These are phyloP conservation scores for Pantherophis alleghaniensis DNA, from an alignment of 2,797 vertebrate genomes.

Conservation along the genomic window DNA sequence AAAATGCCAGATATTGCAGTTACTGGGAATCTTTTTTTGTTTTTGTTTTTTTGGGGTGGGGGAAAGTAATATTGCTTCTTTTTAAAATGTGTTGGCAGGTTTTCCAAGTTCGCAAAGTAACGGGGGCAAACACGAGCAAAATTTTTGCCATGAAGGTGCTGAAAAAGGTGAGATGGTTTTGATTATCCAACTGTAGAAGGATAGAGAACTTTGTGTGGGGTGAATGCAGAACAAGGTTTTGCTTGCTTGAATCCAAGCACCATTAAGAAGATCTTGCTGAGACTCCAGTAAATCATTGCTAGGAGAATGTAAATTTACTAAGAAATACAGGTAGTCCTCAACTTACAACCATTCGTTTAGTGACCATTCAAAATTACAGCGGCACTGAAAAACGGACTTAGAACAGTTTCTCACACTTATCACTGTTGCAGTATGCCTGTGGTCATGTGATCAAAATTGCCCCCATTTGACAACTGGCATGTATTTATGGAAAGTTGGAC, in stretches of 20 bases:
- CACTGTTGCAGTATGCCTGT: background rate
- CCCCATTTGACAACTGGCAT: background rate
- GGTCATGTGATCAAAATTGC: background rate
- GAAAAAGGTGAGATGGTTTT: constrained; percentile 83
- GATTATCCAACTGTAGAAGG: rapidly evolving
- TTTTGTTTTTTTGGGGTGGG: background rate
- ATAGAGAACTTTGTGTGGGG: background rate
- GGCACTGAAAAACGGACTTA: background rate
- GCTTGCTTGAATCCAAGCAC: background rate
- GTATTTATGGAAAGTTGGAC: background rate
- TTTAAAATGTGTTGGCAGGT: constrained; percentile 72
- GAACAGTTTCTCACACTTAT: background rate
- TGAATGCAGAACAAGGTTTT: background rate
- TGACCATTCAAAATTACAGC: background rate
- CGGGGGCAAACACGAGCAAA: constrained; percentile 87
- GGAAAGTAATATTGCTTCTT: background rate
- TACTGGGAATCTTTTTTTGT: constrained; percentile 1
- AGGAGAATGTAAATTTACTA: background rate
- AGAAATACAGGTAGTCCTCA: background rate
- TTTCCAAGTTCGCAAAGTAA: constrained; percentile 93
- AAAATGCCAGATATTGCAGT: background rate
- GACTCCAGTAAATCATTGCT: background rate
- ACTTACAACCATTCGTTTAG: background rate
- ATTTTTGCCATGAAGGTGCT: constrained; percentile 98
- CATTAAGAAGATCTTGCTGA: background rate